Evolutionary conservation across 2,888 invertebrate genomes (phyloP), one percentile per base, ranked within the genome.

Genomic region (Xestia sexstrigata): DNA sequence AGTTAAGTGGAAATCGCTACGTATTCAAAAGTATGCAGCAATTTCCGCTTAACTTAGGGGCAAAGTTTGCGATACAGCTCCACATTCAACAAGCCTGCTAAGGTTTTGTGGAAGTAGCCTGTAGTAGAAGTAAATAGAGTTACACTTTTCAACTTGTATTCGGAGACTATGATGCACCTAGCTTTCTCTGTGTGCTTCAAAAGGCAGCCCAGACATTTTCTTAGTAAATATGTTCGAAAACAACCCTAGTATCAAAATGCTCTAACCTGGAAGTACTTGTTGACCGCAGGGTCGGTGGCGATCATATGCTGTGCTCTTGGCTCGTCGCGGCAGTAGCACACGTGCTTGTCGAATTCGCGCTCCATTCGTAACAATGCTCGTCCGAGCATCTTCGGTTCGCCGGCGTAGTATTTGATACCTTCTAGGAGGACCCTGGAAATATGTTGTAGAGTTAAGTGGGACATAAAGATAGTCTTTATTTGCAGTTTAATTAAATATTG

Each of bases 301-400:
- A 99, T 97, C 89, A 99, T 97, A 80, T 98, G 98, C 92, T 99
- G 98, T 39, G 99, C 98, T 58, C 97, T 95, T 8, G 98, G 98
- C 94, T 99, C 98, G 93, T 98, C 98, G 92, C 98, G 98, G 94
- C 98, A 99, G 95, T 99, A 99, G 76, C 98, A 98, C 69, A 99
- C 99, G 94, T 99, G 99, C 92, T 98, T 98, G 96, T 99, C 99
- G 93, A 99, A 99, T 96, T 99, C 99, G 72, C 99, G 97, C 97
- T 99, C 99, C 97, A 99, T 97, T 89, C 99, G 97, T 68, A 99
- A 96, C 92, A 99, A 98, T 35, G 99, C 99, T 92, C 98, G 98
- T 5, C 99, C 99, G 81, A 99, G 97, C 97, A 98, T 98, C 79
- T 97, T 97, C 75, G 99, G 99, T 94, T 99, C 98, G 89, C 98